Evolutionary conservation across 2,797 vertebrate genomes (phyloP), one percentile per base, ranked within the genome.

Genomic region (Enteromius viviparus): DNA sequence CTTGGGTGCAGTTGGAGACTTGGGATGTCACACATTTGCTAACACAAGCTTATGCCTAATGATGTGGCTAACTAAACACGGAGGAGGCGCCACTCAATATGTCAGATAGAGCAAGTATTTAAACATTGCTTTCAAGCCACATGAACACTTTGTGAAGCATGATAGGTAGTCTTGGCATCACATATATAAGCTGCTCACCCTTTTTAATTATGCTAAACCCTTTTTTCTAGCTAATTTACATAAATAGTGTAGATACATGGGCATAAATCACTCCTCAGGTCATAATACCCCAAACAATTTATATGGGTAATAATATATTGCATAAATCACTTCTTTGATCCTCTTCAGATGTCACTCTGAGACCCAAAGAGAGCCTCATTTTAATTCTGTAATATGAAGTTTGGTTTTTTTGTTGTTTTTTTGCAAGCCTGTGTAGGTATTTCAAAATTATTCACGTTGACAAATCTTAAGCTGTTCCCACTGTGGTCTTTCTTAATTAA

Each of bases 61-160:
- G 19, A 82, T 45, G 64, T 76, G 72, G 60, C 34, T 53, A 82
- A 68, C 47, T 76, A 65, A 82, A 82, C 71, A 65, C 42, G 51
- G 70, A 82, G 49, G 80, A 34, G 34, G 32, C 11, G 17, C n/a
- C 60, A 42, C 80, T 82, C n/a, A 76, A 51, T 58, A 58, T 76
- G 47, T 62, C 60, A 76, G 34, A 53, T 17, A 15, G 8, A 65
- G 58, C 42, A 72, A 69, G 49, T 64, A 37, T 76, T 82, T 76
- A 82, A 58, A 74, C 62, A 82, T 82, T 26, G 29, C 72, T 76
- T 82, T 76, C 26, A 82, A 45, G 21, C 23, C 71, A 53, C 47
- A 68, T 68, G 62, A 76, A 49, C 45, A 53, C n/a, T 47, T 80
- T 71, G 47, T 72, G 14, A 81, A 75, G 49, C 34, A 66, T 55